These are phyloP conservation scores for Ornithorhynchus anatinus DNA, from an alignment of 2,113 vertebrate species.

Conservation along the genomic window DNA sequence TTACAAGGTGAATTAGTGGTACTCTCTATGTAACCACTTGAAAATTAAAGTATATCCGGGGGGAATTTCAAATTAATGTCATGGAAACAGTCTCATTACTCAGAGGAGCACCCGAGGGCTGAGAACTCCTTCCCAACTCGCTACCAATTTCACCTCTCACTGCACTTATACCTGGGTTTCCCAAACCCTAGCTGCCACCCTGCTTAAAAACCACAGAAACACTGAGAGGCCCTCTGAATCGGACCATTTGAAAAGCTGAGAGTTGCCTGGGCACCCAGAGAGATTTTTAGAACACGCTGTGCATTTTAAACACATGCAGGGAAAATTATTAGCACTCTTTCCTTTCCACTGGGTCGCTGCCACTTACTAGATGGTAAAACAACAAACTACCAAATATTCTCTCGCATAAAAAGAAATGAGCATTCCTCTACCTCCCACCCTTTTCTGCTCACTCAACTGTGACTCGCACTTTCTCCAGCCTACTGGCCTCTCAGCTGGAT, in stretches of 20 bases:
- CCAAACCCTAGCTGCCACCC: not conserved
- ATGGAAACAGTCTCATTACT: not conserved
- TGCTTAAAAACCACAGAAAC: not conserved
- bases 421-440: not conserved
- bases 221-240: not conserved
- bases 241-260: too few species aligned
- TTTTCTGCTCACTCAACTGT: not conserved
- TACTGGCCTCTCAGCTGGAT: not conserved
- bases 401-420: too few species aligned
- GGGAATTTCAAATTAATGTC: not conserved
- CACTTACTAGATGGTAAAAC: too few species aligned
- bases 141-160: not conserved
- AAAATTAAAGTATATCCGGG: not conserved
- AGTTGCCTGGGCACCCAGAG: too few species aligned
- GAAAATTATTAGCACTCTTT: not conserved
- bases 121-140: fast-evolving
- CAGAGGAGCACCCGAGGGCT: not conserved
- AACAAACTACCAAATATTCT: too few species aligned
- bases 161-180: not conserved
- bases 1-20: conserved; percentile 5
- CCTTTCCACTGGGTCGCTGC: too few species aligned
- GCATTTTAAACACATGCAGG: not conserved
- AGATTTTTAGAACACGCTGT: too few species aligned
- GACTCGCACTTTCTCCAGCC: not conserved
- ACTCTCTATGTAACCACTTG: not conserved